phyloP scores from a whole-genome alignment of 2,888 invertebrate species.

The Andrena camellia region DNA sequence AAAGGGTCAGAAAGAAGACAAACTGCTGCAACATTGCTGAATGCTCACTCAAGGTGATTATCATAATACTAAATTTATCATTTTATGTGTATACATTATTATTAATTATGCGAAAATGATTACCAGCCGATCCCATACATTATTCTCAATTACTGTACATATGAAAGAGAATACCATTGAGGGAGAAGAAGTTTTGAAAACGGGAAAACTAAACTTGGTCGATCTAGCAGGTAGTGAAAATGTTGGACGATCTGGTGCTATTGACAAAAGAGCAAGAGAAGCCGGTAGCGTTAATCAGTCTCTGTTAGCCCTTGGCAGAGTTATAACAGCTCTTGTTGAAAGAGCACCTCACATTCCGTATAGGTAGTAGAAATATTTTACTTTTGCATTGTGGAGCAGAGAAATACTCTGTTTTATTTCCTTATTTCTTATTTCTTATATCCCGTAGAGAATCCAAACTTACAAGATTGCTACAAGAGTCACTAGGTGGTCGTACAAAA shows the following conservation, averaged over 20 bases:
- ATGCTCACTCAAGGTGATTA: constrained; percentile 93
- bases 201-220: constrained; percentile 98
- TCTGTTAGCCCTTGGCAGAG: constrained; percentile 96
- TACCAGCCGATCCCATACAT: constrained; percentile 96
- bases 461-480: constrained; percentile 97
- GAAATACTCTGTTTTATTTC: not conserved
- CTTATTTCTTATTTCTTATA: constrained; percentile 44
- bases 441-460: constrained; percentile 95
- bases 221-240: constrained; percentile 99
- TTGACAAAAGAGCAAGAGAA: constrained; percentile 96
- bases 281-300: constrained; percentile 99
- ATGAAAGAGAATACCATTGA: constrained; percentile 95
- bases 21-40: constrained; percentile 97
- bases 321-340: constrained; percentile 97
- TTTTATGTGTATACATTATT: constrained; percentile 8
- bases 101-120: constrained; percentile 29
- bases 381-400: not conserved
- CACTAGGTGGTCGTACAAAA: constrained; percentile 97
- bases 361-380: constrained; percentile 86
- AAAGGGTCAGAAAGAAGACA: constrained; percentile 94
- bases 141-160: constrained; percentile 97
- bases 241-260: constrained; percentile 97
- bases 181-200: constrained; percentile 96
- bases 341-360: constrained; percentile 97
- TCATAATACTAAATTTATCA: constrained; percentile 19